These are phyloP conservation scores for Physella acuta DNA, from an alignment of 1,140 invertebrate species.

Conservation along the genomic window DNA sequence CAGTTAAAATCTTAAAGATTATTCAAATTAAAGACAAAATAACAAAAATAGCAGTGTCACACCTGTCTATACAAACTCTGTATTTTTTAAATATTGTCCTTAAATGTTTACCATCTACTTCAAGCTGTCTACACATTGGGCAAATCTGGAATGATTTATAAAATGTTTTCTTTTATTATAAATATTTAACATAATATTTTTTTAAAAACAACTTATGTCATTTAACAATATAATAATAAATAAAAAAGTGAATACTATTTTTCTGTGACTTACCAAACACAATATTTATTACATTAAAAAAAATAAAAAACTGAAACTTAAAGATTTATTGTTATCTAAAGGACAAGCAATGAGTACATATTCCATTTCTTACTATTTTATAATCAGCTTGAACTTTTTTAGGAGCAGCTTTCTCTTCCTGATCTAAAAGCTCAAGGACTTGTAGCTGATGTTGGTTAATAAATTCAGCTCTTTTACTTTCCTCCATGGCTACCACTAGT, in stretches of 20 bases:
- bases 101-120: too few relatives aligned
- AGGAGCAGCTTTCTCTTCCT: neutral
- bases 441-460: neutral
- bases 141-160: neutral
- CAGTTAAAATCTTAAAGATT: too few relatives aligned
- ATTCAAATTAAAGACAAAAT: too few relatives aligned
- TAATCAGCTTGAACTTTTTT: neutral
- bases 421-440: neutral
- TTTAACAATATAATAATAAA: neutral
- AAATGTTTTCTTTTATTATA: neutral
- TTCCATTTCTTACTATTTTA: neutral
- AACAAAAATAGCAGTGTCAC: too few relatives aligned
- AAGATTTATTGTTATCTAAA: neutral
- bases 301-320: neutral
- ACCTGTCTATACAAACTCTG: too few relatives aligned
- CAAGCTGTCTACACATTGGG: too few relatives aligned
- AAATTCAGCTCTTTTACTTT: neutral
- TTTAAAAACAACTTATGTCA: neutral
- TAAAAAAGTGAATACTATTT: neutral
- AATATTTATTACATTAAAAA: neutral
- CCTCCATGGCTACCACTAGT: constrained; percentile 10
- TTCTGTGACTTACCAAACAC: neutral
- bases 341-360: neutral
- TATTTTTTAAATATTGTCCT: too few relatives aligned
- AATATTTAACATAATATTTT: neutral